Evolutionary conservation across 2,113 vertebrate genomes (phyloP), one percentile per base, ranked within the genome.

Genomic region (Cygnus buccinator): DNA sequence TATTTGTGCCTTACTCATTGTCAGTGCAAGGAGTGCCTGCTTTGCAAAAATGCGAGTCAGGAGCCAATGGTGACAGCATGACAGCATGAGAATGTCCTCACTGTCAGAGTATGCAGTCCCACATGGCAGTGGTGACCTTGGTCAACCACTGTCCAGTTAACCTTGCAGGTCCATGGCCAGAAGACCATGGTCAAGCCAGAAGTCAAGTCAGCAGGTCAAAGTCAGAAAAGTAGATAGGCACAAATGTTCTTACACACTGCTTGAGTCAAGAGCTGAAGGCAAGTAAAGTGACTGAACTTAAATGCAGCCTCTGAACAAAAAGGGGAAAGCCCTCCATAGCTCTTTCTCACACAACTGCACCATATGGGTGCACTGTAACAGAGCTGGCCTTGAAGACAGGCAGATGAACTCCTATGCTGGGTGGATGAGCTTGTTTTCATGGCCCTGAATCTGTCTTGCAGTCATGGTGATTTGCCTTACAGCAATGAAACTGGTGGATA

Each of bases 391-490:
- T 48, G 46, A 70, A 23, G 52, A n/a, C 18, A 46, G 52, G 15
- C 61, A 74, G 15, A 13, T 46, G 25, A 12, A 21, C 16, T 39
- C 16, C 10, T 74, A 11, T 6, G 6, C 9, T 67, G 15, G 5
- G 15, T 37, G 17, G 13, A 50, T 33, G 19, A 65, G 15, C 19
- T 70, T 1, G 2, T 0, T 1, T 8, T 55, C 2, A 0, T 7
- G 28, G 17, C 13, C 72, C 44, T 21, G 33, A 29, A 7, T 74
- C 10, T 10, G 57, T 23, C n/a, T 75, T 71, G 12, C 19, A 43
- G 1, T 54, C 4, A 3, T 66, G 21, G 12, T 71, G 35, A 61
- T 78, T 72, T 74, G 33, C 4, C 25, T 84, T 79, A 68, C 17
- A n/a, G 3, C 8, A 61, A 5, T 37, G 35, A 74, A 57, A 16